A percentile compares a stretch with the other conserved stretches of the same genome.
Evolutionary conservation across 2,888 invertebrate species (phyloP).

Genomic region (Patella pellucida): DNA sequence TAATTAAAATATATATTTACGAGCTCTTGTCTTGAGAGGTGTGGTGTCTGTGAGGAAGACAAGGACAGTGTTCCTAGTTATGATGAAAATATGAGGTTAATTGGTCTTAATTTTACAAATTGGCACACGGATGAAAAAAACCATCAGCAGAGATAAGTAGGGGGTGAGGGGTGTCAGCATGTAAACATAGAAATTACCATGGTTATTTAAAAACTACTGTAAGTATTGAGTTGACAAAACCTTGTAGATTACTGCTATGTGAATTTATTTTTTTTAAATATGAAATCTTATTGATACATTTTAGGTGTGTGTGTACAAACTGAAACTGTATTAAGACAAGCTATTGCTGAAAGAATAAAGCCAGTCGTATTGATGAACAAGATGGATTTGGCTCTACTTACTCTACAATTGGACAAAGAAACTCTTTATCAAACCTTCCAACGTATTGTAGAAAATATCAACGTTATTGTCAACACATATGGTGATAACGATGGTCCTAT

Average conservation of each 20-base stretch:
- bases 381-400: slow-evolving; percentile 99
- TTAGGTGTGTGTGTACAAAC: slow-evolving; percentile 99
- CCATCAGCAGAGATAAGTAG: too few relatives aligned
- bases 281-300: slow-evolving; percentile 26
- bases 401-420: slow-evolving; percentile 95
- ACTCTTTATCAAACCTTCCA: slow-evolving; percentile 99
- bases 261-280: background rate
- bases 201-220: too few relatives aligned
- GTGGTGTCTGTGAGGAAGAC: too few relatives aligned
- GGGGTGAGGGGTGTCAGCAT: too few relatives aligned
- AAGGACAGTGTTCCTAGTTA: too few relatives aligned
- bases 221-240: background rate
- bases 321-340: slow-evolving; percentile 99
- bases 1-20: slow-evolving; percentile 71
- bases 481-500: slow-evolving; percentile 96
- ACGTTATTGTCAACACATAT: slow-evolving; percentile 99
- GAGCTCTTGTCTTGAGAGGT: too few relatives aligned
- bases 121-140: too few relatives aligned
- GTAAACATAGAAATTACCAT: too few relatives aligned
- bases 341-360: slow-evolving; percentile 99
- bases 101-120: too few relatives aligned
- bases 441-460: slow-evolving; percentile 99
- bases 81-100: too few relatives aligned
- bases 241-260: background rate
- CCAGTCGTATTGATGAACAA: slow-evolving; percentile 99